Evolutionary conservation across 2,888 invertebrate genomes (phyloP), one percentile per base, ranked within the genome.

Genomic region (Cactoblastis cactorum): DNA sequence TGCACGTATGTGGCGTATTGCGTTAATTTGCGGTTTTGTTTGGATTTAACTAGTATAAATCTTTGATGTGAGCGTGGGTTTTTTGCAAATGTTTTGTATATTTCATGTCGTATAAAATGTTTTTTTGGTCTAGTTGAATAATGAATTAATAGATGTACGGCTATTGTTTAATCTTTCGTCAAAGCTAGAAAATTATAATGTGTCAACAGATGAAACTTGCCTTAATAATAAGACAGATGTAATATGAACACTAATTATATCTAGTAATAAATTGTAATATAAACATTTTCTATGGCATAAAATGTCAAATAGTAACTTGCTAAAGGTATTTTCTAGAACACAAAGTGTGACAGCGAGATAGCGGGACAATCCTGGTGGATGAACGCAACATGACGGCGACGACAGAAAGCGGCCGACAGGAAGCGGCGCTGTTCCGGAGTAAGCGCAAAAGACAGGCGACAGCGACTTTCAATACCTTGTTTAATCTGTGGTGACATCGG

Each of bases 341-440:
- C 32, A 39, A 32, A 49, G 38, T 28, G 37, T 14, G 37, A 37
- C 28, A 38, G 37, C 24, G 35, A 17, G 12, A 37, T 19, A 48
- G 47, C 11, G 33, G 15, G 11, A 51, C 38, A 46, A 33, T 19
- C 33, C 24, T 19, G 18, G 8, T 14, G 53, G 38, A 51, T 53
- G 50, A 50, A 53, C 51, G 15, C 49, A 39, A 51, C 50, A 51
- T 53, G 53, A 48, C 48, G 28, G 4, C 28, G 4, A 28, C 3
- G 32, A 11, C 15, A 32, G 32, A 37, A 35, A 24, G 47, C 37
- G 37, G 37, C 17, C 15, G 35, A 17, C 47, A 35, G 47, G 47
- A 48, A 48, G 15, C 47, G 15, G 22, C 24, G 43, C 1, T 22
- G n/a, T 11, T 47, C 47, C 47, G 47, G 35, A 14, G 28, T 4